Evolutionary conservation across 2,113 vertebrate species (phyloP), one percentile per base, ranked within the genome.

Genomic region (Pygoscelis antarcticus): DNA sequence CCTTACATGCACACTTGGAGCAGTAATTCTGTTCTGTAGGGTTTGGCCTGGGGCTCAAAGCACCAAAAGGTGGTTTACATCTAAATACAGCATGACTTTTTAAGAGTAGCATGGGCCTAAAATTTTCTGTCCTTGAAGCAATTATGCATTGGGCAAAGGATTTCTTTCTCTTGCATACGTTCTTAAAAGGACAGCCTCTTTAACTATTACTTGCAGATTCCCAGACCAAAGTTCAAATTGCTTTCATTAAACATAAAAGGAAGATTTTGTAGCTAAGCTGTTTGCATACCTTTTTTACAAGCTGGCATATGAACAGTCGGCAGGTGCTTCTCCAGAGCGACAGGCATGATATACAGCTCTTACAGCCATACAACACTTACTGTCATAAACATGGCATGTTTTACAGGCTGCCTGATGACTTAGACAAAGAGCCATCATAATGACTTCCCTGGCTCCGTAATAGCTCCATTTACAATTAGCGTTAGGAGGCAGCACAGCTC

Each of bases 321-420:
- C 97, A 98, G 96, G 97, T 98, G 96, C 90, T 93, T 96, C 80
- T 93, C 95, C 83, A 94, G 83, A 96, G 89, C 4, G 11, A 96
- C 96, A 93, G 97, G 94, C 91, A 85, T 96, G 96, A 98, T 96
- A 92, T 91, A 96, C 52, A 97, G 72, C 91, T 94, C 96, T 38
- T 87, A 85, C 77, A 96, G 94, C 84, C 91, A 61, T 70, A 83
- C 93, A 96, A 92, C n/a, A 66, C 84, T 96, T 90, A 93, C 95
- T 32, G 1, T 70, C 91, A 96, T 97, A 97, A 98, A 97, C 94
- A 83, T 47, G 52, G 91, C 81, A 76, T 81, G 90, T 95, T 97
- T 96, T 96, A 92, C 91, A 96, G 91, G 76, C 93, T 97, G 94
- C 71, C 93, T 96, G 91, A 95, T 55, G 84, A 89, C 87, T 93